Evolutionary conservation across 2,888 invertebrate genomes (phyloP).

Genomic region (Eupithecia tripunctaria): DNA sequence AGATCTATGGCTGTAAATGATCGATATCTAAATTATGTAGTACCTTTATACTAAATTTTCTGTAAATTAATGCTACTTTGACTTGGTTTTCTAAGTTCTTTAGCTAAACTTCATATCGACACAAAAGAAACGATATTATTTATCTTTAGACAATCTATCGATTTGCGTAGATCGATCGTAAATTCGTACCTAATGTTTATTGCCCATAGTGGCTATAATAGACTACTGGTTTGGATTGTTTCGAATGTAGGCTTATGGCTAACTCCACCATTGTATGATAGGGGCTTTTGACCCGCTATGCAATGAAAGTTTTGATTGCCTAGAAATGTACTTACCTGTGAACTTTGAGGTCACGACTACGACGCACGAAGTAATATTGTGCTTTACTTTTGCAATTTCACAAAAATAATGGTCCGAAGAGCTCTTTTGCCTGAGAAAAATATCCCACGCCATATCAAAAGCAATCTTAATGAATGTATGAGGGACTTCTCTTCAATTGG

Average conservation of each 20-base stretch:
- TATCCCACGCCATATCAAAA: neutral
- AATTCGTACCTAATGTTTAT: neutral
- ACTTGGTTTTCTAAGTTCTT: no score
- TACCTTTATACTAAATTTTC: no score
- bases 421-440: neutral
- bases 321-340: conserved; percentile 2
- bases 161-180: neutral
- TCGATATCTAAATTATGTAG: no score
- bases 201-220: neutral
- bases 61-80: no score
- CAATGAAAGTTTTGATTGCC: conserved; percentile 14
- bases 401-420: neutral
- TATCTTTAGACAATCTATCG: neutral
- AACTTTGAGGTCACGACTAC: conserved; percentile 10
- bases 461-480: neutral
- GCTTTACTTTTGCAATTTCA: conserved; percentile 2
- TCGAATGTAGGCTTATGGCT: conserved; percentile 10
- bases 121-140: neutral
- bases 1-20: no score
- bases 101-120: no score
- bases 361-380: neutral
- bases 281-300: conserved; percentile 13
- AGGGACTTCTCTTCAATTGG: conserved; percentile 1
- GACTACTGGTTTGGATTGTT: neutral
- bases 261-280: conserved; percentile 10